A percentile compares a stretch with the other conserved stretches of the same genome.
These are phyloP conservation scores for Chaetops frenatus DNA, from an alignment of 2,113 vertebrate species.

Conservation along the genomic window DNA sequence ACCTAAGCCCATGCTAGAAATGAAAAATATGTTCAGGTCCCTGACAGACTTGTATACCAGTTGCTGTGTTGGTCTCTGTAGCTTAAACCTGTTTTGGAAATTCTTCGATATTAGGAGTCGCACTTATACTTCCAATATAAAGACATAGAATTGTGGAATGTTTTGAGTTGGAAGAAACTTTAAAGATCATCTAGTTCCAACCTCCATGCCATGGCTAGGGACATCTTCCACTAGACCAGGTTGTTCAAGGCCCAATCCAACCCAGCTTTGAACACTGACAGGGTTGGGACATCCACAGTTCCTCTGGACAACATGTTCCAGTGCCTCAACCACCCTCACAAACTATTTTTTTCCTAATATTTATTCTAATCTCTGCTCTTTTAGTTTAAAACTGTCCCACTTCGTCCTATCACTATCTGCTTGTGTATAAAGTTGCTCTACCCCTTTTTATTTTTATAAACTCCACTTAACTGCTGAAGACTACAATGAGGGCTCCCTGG, in stretches of 20 bases:
- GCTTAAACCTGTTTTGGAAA: too few relatives aligned
- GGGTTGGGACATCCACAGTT: background rate
- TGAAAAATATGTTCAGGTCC: too few relatives aligned
- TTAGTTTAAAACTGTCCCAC: background rate
- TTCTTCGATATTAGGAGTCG: too few relatives aligned
- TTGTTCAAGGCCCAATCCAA: background rate
- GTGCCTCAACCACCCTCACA: background rate
- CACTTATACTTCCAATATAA: too few relatives aligned
- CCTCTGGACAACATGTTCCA: background rate
- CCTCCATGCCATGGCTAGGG: too few relatives aligned
- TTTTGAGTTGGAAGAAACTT: background rate
- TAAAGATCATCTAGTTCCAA: background rate
- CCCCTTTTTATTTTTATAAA: background rate
- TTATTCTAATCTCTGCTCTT: background rate
- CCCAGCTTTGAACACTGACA: background rate
- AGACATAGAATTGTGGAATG: background rate
- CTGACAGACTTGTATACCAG: too few relatives aligned
- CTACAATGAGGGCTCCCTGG: too few relatives aligned
- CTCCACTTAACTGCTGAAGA: background rate
- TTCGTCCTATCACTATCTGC: background rate
- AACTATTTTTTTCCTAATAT: background rate
- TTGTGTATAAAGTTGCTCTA: background rate
- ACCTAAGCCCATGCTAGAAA: too few relatives aligned
- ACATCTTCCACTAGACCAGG: background rate
- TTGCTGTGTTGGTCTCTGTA: too few relatives aligned